Percentiles rank a stretch among this genome's conserved stretches.
Evolutionary conservation across 1,140 invertebrate genomes (phyloP).

Genomic region (Drosophila elegans): DNA sequence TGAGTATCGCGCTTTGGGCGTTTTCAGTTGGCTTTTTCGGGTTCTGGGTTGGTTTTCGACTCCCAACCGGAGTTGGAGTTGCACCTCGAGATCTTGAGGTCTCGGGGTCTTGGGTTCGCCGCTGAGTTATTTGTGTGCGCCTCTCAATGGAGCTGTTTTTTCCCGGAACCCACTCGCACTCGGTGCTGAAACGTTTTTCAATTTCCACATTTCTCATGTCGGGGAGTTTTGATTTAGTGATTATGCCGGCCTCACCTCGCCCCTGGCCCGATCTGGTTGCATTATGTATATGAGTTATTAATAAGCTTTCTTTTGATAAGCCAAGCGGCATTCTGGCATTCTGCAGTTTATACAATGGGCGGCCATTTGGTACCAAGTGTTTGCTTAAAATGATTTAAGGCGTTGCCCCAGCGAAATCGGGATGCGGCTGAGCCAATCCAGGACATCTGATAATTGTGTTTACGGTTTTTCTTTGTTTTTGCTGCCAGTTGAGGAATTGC

Average conservation of each 20-base stretch:
- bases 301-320: constrained; percentile 76
- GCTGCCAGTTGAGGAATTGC: background rate
- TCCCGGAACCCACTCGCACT: constrained; percentile 49
- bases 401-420: constrained; percentile 46
- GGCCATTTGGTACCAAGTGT: constrained; percentile 55
- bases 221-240: constrained; percentile 75
- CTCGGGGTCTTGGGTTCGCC: constrained; percentile 16
- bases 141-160: constrained; percentile 27
- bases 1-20: constrained; percentile 78
- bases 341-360: constrained; percentile 59
- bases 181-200: constrained; percentile 66
- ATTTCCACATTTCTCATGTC: constrained; percentile 79
- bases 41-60: constrained; percentile 12
- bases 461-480: constrained; percentile 15
- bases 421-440: constrained; percentile 48
- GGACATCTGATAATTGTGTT: constrained; percentile 65
- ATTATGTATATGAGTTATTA: constrained; percentile 71
- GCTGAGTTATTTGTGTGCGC: constrained; percentile 40
- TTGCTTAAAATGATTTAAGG: constrained; percentile 73
- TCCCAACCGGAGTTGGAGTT: background rate
- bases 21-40: constrained; percentile 58
- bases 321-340: constrained; percentile 28
- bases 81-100: background rate
- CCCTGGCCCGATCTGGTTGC: constrained; percentile 12
- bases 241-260: constrained; percentile 38